Evolutionary conservation across 2,888 invertebrate genomes (phyloP).

Genomic region (Caenorhabditis imperialis): DNA sequence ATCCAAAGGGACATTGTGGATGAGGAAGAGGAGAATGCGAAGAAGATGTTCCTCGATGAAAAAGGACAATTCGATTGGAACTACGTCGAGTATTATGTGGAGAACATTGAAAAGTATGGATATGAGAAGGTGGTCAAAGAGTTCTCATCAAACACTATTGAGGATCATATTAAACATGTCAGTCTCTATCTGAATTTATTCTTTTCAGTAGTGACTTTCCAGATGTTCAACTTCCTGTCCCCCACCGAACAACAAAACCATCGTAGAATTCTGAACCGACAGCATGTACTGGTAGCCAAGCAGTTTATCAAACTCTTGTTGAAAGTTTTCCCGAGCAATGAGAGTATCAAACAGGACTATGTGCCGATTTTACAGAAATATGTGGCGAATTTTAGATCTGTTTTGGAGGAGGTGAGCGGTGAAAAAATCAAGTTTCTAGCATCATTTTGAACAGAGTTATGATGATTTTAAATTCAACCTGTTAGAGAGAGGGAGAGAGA

Average conservation of each 20-base stretch:
- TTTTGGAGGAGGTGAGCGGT: conserved; percentile 22
- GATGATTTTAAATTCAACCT: neutral
- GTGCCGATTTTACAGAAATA: conserved; percentile 33
- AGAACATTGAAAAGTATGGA: conserved; percentile 38
- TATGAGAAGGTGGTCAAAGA: conserved; percentile 43
- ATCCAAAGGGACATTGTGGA: conserved; percentile 20
- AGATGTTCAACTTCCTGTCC: conserved; percentile 31
- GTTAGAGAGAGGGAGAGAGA: too few relatives aligned
- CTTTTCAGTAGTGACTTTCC: neutral
- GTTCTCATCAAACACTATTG: conserved; percentile 37
- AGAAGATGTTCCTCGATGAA: conserved; percentile 29
- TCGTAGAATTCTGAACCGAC: conserved; percentile 24
- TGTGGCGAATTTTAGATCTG: conserved; percentile 15
- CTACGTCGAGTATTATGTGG: conserved; percentile 43
- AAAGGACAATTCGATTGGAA: conserved; percentile 48
- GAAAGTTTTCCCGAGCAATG: conserved; percentile 31
- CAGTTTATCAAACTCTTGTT: conserved; percentile 30
- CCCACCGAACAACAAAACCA: conserved; percentile 27
- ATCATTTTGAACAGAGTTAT: too few relatives aligned
- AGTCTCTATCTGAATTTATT: neutral
- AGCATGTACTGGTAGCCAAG: conserved; percentile 45
- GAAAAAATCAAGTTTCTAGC: too few relatives aligned
- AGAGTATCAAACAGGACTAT: conserved; percentile 25
- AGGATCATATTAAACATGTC: conserved; percentile 36
- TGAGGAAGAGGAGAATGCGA: conserved; percentile 47